A percentile compares a stretch with the other conserved stretches of the same genome.
These are phyloP conservation scores for Cynodonichthys magdalenae DNA, from an alignment of 2,797 vertebrate genomes.

Conservation along the genomic window DNA sequence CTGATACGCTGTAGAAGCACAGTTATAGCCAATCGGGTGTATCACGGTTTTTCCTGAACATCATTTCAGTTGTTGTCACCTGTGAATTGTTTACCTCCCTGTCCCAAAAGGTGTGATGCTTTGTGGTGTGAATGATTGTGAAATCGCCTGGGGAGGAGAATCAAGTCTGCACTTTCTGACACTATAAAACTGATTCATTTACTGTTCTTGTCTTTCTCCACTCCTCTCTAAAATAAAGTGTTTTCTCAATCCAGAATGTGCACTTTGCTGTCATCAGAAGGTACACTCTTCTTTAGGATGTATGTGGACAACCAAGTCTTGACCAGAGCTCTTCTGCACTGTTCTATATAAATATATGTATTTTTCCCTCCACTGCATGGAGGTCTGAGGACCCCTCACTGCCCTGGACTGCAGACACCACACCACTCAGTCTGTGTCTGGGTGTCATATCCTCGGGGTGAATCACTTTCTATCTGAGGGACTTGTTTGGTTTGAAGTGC, in stretches of 20 bases:
- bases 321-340: not conserved
- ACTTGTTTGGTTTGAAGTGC: not conserved
- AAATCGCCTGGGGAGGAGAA: not conserved
- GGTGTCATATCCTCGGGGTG: not conserved
- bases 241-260: not conserved
- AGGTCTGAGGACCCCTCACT: not conserved
- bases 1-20: not conserved
- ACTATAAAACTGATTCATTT: not conserved
- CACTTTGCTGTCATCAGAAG: not conserved
- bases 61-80: not conserved
- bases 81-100: not conserved
- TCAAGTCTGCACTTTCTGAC: not conserved
- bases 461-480: not conserved
- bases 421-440: not conserved
- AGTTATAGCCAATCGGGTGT: too few relatives aligned
- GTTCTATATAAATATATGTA: not conserved
- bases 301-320: not conserved
- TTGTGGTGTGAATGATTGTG: not conserved
- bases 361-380: not conserved
- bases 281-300: not conserved
- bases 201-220: not conserved
- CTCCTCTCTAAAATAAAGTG: not conserved
- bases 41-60: not conserved
- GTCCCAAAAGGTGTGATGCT: not conserved
- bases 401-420: not conserved